phyloP scores from a whole-genome alignment of 2,888 invertebrate species.

The Eupeodes latifasciatus region DNA sequence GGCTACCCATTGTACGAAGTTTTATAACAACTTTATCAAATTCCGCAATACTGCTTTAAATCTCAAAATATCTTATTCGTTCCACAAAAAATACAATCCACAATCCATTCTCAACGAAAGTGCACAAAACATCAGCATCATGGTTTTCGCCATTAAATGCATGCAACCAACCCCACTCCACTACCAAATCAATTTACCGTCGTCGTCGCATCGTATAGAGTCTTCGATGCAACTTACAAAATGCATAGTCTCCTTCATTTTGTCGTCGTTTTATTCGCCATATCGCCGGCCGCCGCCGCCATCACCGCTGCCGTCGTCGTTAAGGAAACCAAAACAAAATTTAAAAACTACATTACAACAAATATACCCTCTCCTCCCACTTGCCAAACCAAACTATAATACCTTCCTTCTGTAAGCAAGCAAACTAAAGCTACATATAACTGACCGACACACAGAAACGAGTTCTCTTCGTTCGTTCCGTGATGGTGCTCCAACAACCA shows the following conservation, averaged over 20 bases:
- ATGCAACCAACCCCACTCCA: neutral
- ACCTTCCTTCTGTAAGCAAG: neutral
- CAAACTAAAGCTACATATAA: constrained; percentile 10
- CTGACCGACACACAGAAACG: constrained; percentile 42
- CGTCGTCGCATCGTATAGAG: neutral
- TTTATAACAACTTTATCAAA: too few relatives aligned
- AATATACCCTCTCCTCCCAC: constrained; percentile 23
- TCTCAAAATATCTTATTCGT: constrained; percentile 34
- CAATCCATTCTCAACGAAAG: constrained; percentile 56
- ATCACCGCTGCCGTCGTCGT: neutral
- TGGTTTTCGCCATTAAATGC: constrained; percentile 37
- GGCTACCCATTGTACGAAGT: too few relatives aligned
- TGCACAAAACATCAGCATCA: constrained; percentile 52
- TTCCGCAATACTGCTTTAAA: neutral
- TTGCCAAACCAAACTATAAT: neutral
- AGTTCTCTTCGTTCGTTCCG: constrained; percentile 10
- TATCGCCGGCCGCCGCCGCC: neutral
- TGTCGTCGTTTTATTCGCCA: constrained; percentile 11
- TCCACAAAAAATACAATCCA: constrained; percentile 71
- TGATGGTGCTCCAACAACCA: constrained; percentile 28
- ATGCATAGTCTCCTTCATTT: constrained; percentile 55
- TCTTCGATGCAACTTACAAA: constrained; percentile 26
- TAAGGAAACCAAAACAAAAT: constrained; percentile 71
- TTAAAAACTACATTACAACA: constrained; percentile 51
- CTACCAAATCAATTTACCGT: constrained; percentile 28